These are phyloP conservation scores for Yponomeuta evonymella DNA, from an alignment of 2,888 invertebrate species.

Conservation along the genomic window DNA sequence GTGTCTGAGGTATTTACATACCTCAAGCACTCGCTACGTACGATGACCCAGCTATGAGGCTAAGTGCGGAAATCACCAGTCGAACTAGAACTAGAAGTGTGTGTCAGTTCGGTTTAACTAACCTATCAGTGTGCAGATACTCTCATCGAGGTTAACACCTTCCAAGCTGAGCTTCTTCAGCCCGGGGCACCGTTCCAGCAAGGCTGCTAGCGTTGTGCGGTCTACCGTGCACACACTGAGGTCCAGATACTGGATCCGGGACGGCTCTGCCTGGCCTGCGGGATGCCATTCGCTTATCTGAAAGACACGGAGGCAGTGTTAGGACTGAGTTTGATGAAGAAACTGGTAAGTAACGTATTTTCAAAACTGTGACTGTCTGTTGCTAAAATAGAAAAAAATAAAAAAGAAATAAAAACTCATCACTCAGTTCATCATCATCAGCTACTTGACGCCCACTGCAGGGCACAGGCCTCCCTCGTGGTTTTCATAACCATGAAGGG, in stretches of 20 bases:
- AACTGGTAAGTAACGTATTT: not conserved
- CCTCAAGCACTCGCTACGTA: too few species aligned
- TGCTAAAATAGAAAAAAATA: too few species aligned
- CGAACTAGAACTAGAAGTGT: too few species aligned
- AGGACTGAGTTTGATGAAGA: not conserved
- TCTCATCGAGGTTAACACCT: conserved; percentile 79
- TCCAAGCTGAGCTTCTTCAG: conserved; percentile 91
- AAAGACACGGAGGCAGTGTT: not conserved
- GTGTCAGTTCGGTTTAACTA: conserved; percentile 49
- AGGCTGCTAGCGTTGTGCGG: conserved; percentile 67
- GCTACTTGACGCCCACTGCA: too few species aligned
- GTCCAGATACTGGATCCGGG: conserved; percentile 87
- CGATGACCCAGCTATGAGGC: too few species aligned
- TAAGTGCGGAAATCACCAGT: too few species aligned
- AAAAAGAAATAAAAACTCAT: too few species aligned
- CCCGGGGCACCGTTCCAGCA: conserved; percentile 80
- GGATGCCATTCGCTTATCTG: conserved; percentile 61
- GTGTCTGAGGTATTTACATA: too few species aligned
- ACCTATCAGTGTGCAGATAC: conserved; percentile 81
- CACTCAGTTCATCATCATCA: too few species aligned
- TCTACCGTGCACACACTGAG: conserved; percentile 86
- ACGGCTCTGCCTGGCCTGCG: conserved; percentile 14
- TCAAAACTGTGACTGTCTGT: too few species aligned
- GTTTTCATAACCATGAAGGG: too few species aligned
- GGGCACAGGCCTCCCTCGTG: too few species aligned